phyloP scores from a whole-genome alignment of 2,888 invertebrate genomes.

The Drosophila mimetica region DNA sequence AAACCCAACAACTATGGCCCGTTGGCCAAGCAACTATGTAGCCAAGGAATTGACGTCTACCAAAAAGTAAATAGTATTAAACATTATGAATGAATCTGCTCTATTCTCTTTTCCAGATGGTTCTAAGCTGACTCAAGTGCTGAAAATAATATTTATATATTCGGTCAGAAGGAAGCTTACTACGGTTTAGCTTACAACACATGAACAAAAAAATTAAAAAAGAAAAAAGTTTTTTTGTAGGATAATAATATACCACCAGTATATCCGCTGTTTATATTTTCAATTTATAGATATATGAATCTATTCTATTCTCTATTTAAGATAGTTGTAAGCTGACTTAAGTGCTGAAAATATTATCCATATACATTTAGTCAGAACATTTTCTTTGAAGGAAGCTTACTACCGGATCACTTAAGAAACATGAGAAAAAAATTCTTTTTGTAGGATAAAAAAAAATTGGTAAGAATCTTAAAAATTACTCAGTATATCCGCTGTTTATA shows the following conservation, averaged over 20 bases:
- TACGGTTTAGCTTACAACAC: not conserved
- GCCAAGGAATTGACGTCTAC: not conserved
- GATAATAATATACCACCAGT: no score
- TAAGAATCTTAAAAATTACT: no score
- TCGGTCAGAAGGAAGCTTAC: not conserved
- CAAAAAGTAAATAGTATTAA: not conserved
- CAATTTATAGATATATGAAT: no score
- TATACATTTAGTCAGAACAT: not conserved
- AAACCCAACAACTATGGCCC: slow-evolving; percentile 25
- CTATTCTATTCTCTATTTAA: not conserved
- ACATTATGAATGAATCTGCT: not conserved
- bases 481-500: no score
- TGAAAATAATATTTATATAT: not conserved
- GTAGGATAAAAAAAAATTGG: no score
- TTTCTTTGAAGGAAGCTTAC: not conserved
- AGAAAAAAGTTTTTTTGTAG: not conserved
- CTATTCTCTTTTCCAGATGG: not conserved
- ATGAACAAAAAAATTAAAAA: not conserved
- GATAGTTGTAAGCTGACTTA: slow-evolving; percentile 1
- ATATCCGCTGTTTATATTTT: no score
- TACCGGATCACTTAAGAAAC: no score
- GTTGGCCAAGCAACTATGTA: slow-evolving; percentile 42
- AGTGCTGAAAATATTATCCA: not conserved
- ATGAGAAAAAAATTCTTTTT: no score
- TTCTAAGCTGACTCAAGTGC: slow-evolving; percentile 2